Conservation (phyloP, 2,113 vertebrate genomes). For the Toxostoma redivivum region DNA sequence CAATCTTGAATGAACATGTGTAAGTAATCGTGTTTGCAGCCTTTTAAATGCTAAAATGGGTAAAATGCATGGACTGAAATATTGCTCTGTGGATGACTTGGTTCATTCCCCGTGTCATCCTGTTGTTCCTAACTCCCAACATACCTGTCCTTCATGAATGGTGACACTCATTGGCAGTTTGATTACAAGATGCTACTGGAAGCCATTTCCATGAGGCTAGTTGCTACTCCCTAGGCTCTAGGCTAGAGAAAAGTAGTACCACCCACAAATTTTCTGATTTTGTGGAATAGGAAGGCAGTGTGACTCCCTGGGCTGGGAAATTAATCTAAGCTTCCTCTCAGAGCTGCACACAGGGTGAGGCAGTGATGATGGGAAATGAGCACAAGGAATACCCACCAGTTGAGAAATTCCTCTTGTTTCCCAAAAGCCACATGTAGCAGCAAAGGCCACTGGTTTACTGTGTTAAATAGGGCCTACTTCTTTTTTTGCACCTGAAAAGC, state of each 20-base stretch:
- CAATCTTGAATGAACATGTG: neutral
- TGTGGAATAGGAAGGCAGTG: neutral
- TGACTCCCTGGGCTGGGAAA: neutral
- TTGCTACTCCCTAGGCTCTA: neutral
- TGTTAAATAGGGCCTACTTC: neutral
- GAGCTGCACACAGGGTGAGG: neutral
- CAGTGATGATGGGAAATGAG: conserved; percentile 23
- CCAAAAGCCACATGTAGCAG: neutral
- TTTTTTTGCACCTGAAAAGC: neutral
- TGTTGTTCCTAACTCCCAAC: neutral
- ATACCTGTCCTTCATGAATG: neutral
- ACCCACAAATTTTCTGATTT: too few relatives aligned
- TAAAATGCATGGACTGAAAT: neutral
- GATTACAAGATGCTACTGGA: neutral
- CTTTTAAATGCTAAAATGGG: neutral
- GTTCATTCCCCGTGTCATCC: neutral
- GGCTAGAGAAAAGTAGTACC: neutral
- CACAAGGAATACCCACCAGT: neutral
- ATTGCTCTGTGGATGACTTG: neutral
- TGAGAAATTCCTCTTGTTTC: conserved; percentile 25
- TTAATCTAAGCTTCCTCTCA: conserved; percentile 25
- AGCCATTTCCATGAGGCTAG: neutral
- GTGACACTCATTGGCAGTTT: neutral
- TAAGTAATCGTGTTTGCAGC: neutral
- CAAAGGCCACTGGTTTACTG: neutral